phyloP scores from a whole-genome alignment of 2,797 vertebrate genomes.

The Acrossocheilus fasciatus region DNA sequence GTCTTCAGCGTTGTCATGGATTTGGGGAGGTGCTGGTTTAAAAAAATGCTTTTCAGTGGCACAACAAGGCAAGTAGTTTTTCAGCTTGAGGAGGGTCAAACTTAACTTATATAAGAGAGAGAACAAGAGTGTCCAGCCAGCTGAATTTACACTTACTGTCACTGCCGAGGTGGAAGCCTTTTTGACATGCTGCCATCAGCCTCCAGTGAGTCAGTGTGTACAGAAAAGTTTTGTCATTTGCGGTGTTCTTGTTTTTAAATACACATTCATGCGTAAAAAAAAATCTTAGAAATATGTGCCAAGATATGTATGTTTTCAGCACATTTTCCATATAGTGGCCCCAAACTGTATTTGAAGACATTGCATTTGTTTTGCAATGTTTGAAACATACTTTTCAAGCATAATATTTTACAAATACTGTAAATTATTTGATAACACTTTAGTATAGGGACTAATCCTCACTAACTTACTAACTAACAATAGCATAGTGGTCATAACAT shows the following conservation, averaged over 20 bases:
- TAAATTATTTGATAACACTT: not conserved
- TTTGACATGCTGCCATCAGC: not conserved
- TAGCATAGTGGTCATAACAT: too few relatives aligned
- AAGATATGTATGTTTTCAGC: not conserved
- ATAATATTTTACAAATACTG: not conserved
- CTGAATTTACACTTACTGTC: slow-evolving; percentile 2
- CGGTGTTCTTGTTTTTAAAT: not conserved
- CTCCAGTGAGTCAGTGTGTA: not conserved
- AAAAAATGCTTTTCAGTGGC: slow-evolving; percentile 20
- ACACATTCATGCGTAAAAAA: not conserved
- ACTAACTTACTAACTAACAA: too few relatives aligned
- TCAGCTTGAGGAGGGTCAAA: not conserved
- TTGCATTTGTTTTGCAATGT: not conserved
- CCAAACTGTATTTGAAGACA: not conserved
- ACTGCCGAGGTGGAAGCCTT: not conserved
- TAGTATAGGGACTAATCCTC: not conserved
- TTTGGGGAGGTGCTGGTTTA: slow-evolving; percentile 31
- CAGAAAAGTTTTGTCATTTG: not conserved
- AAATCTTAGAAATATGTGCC: not conserved
- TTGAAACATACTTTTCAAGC: not conserved
- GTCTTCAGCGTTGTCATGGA: slow-evolving; percentile 31
- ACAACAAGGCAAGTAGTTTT: not conserved
- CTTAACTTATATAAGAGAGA: not conserved
- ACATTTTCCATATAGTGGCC: not conserved
- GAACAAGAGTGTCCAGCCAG: not conserved